Evolutionary conservation across 1,140 invertebrate species (phyloP), one percentile per base, ranked within the genome.

Genomic region (Oscheius sp.): DNA sequence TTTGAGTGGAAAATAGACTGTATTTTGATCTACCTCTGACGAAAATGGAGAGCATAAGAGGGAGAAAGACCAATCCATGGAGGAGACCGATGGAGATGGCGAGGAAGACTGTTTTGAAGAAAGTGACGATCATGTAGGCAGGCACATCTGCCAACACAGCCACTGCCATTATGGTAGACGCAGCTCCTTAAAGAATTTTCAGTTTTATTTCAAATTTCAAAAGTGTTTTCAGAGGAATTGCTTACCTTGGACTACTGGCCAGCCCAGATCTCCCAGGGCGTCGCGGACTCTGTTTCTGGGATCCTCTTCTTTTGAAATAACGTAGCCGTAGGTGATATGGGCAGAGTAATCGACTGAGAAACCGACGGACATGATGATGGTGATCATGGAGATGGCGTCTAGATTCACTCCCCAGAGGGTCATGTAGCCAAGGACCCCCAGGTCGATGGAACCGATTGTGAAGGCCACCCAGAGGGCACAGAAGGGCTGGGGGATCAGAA

Each of bases 341-440:
- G 94, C 95, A 0, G 94, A 94, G 84, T 95, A 98, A 81, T 97
- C 95, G 0, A 97, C 93, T 1, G 93, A 95, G 86, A 97, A 97
- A 42, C 95, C 95, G 32, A 97, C 95, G 80, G 94, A 95, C 94
- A 98, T 97, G 55, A 98, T 97, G 1, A 97, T 88, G 81, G 97
- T 97, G 45, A 97, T 97, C 94, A 97, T 98, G 0, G 94, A 97
- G 79, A 98, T 95, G 2, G 94, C 94, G 84, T 97, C 79, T 71
- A 97, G 86, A 81, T 93, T 95, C 0, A 97, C 93, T 75, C 90
- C 90, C 94, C 95, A 97, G 1, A 96, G 86, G 0, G 93, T 91
- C 94, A 98, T 96, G 86, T 95, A 97, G 0, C 95, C 95, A 1
- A 95, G 91, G 0, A 98, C 93, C 15, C 95, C 95, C 3, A 92